These are phyloP conservation scores for Zalophus californianus DNA, from an alignment of 2,797 vertebrate species.

Conservation along the genomic window DNA sequence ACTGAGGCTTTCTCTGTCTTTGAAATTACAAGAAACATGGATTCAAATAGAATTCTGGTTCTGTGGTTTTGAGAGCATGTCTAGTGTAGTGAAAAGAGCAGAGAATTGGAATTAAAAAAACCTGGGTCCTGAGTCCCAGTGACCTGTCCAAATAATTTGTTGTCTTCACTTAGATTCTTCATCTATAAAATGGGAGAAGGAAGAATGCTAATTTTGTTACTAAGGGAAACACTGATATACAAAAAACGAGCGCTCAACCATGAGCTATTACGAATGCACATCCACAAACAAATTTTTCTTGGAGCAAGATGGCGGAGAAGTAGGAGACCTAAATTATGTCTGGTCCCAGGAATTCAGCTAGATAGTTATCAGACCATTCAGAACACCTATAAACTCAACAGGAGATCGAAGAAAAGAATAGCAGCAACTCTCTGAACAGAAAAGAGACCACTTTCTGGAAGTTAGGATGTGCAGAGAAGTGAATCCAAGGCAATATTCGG, in stretches of 20 bases:
- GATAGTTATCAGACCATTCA: no score
- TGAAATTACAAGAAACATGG: slow-evolving; percentile 14
- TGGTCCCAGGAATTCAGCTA: no score
- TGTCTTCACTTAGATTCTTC: background rate
- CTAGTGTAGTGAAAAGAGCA: background rate
- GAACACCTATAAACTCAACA: no score
- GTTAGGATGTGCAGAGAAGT: no score
- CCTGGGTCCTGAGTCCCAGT: background rate
- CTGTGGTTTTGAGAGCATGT: background rate
- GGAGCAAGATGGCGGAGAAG: no score
- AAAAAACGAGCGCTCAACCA: background rate
- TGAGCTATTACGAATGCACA: background rate
- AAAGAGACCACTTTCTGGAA: no score
- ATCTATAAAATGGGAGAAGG: background rate
- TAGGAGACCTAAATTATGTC: no score
- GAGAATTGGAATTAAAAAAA: background rate
- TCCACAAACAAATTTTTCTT: background rate
- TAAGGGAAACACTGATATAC: background rate
- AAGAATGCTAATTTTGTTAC: background rate
- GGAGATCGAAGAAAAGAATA: no score
- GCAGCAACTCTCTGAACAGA: no score
- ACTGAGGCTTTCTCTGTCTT: background rate
- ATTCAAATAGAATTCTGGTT: background rate
- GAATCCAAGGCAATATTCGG: no score
- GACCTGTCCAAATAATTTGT: background rate